Evolutionary conservation across 2,113 vertebrate species (phyloP), one percentile per base, ranked within the genome.

Genomic region (Octodon degus): DNA sequence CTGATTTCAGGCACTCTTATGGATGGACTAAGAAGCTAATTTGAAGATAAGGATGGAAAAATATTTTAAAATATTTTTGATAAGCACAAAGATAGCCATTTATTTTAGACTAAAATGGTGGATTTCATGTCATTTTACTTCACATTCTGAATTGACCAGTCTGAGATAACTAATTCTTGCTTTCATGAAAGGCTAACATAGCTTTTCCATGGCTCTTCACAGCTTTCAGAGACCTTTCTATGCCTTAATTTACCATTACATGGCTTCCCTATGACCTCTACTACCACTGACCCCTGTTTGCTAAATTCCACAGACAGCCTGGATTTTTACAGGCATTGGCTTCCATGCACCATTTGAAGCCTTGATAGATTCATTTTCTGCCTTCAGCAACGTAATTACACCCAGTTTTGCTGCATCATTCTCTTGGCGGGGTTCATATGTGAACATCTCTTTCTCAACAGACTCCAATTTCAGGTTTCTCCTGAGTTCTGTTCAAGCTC

Each of bases 41-140:
- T 97, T 92, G 94, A 67, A 98, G 72, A 89, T 92, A 94, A 95
- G 53, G 34, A 92, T 77, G 43, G 47, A 88, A 95, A 94, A 65
- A 55, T 94, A 70, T 91, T 86, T 92, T 82, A 34, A 72, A 25
- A 79, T 70, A 55, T 84, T 80, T 68, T 93, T 85, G 67, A 50
- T 27, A 37, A 92, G 85, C 37, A 68, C 82, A 92, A 19, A 80
- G n/a, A 50, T 70, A 55, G 86, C 90, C 93, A 50, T 82, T 86
- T 97, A 90, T 96, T 94, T 94, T 93, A 88, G 43, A 79, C 12
- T 70, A 14, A 37, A 70, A 19, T 20, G 24, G 32, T 34, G 63
- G 76, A 67, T 79, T 84, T 68, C 40, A 63, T 40, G 30, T 58
- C 67, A 53, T 82, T 80, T 76, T 94, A 34, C 25, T 60, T 5